Percentiles rank a stretch among this genome's conserved stretches.
phyloP scores from a whole-genome alignment of 2,113 vertebrate species.

The Sitta europaea region DNA sequence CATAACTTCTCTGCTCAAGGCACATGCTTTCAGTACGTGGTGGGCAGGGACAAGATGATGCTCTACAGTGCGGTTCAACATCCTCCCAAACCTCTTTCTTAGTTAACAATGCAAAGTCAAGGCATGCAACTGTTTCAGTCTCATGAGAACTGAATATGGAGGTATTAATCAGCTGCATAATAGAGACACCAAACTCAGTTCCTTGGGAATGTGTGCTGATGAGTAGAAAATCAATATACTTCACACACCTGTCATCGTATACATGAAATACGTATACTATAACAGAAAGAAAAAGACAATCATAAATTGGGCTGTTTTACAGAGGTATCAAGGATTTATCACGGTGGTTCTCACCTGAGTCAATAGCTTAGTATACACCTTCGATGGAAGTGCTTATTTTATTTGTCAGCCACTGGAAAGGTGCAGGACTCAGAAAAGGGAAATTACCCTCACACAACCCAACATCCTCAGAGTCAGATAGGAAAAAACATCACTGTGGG shows the following conservation, averaged over 20 bases:
- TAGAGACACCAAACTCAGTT: background rate
- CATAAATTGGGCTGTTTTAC: background rate
- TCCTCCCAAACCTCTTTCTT: background rate
- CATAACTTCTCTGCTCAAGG: rapidly evolving
- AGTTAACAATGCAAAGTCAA: background rate
- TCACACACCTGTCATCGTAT: background rate
- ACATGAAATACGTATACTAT: background rate
- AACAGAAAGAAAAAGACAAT: background rate
- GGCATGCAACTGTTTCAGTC: background rate
- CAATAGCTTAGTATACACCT: background rate
- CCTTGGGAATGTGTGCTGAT: background rate
- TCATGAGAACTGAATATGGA: background rate
- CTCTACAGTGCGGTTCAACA: background rate
- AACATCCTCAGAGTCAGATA: background rate
- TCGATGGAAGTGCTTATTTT: background rate
- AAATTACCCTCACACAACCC: background rate
- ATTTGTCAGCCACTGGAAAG: background rate
- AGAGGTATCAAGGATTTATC: background rate
- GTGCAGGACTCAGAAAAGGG: background rate
- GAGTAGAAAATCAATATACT: background rate
- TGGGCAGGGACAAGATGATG: background rate
- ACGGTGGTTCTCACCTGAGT: background rate
- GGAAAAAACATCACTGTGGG: background rate
- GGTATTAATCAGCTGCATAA: background rate
- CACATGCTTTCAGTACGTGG: rapidly evolving